These are phyloP conservation scores for Cacoxenus indagator DNA, from an alignment of 2,888 invertebrate genomes.

Conservation along the genomic window DNA sequence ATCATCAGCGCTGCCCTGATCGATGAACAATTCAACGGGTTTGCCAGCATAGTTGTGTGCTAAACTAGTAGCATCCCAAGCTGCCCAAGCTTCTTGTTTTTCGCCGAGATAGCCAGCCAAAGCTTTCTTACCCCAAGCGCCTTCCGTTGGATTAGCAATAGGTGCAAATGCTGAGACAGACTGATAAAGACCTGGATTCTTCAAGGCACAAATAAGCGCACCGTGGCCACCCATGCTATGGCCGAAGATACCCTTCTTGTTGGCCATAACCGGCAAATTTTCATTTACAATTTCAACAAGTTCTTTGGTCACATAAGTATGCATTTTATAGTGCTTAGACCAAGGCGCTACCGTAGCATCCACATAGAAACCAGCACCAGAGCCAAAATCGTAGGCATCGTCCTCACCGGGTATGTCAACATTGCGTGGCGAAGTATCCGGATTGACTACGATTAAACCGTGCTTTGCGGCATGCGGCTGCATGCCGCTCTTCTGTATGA, in stretches of 20 bases:
- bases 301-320: slow-evolving; percentile 91
- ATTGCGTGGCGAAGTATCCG: slow-evolving; percentile 96
- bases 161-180: slow-evolving; percentile 96
- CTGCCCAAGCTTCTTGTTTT: slow-evolving; percentile 77
- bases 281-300: slow-evolving; percentile 80
- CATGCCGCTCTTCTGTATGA: slow-evolving; percentile 94
- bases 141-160: slow-evolving; percentile 87
- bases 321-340: slow-evolving; percentile 95
- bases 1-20: slow-evolving; percentile 88
- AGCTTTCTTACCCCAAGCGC: slow-evolving; percentile 91
- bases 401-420: slow-evolving; percentile 91
- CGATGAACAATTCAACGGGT: slow-evolving; percentile 85
- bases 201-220: slow-evolving; percentile 88
- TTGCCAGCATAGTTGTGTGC: slow-evolving; percentile 87
- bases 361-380: slow-evolving; percentile 95
- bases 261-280: slow-evolving; percentile 78
- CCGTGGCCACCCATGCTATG: slow-evolving; percentile 99
- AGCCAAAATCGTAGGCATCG: slow-evolving; percentile 94
- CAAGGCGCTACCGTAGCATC: slow-evolving; percentile 94
- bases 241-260: slow-evolving; percentile 83
- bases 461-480: slow-evolving; percentile 90
- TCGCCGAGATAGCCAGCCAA: slow-evolving; percentile 85
- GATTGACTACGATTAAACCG: slow-evolving; percentile 89
- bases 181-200: slow-evolving; percentile 89
- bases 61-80: slow-evolving; percentile 92